A percentile compares a stretch with the other conserved stretches of the same genome.
Conservation (phyloP, 2,797 vertebrate species). For the Zalophus californianus region DNA sequence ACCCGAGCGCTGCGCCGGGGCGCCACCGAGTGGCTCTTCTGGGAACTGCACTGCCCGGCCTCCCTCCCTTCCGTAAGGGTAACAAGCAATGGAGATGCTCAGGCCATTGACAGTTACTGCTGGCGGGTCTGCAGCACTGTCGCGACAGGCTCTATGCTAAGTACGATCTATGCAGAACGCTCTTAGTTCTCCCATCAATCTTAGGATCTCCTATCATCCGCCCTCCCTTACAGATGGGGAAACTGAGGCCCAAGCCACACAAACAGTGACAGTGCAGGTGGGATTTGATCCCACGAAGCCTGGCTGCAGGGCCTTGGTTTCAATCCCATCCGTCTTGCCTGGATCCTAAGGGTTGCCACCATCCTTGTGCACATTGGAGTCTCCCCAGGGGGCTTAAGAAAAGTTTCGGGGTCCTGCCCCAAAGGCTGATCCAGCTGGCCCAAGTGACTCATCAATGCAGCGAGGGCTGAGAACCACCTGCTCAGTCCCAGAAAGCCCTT, state of each 20-base stretch:
- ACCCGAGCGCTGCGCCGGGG: neutral
- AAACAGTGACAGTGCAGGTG: neutral
- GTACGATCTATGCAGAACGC: rapidly evolving
- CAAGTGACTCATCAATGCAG: neutral
- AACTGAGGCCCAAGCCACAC: neutral
- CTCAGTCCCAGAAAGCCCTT: neutral
- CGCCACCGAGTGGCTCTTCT: conserved; percentile 29
- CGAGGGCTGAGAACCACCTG: neutral
- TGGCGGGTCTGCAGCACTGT: no score
- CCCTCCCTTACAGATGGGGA: neutral
- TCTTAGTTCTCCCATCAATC: neutral
- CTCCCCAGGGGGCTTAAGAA: neutral
- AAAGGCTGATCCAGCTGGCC: neutral
- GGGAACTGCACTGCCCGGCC: neutral
- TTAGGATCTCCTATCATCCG: neutral
- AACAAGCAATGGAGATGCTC: rapidly evolving
- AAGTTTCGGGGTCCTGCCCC: neutral
- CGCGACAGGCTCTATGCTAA: neutral
- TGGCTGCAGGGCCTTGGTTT: neutral
- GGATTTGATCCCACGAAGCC: neutral
- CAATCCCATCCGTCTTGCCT: no score
- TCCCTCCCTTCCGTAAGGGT: neutral
- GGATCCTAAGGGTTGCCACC: neutral
- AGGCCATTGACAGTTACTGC: neutral
- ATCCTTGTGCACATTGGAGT: neutral